Evolutionary conservation across 2,797 vertebrate genomes (phyloP).

Genomic region (Fringilla coelebs): DNA sequence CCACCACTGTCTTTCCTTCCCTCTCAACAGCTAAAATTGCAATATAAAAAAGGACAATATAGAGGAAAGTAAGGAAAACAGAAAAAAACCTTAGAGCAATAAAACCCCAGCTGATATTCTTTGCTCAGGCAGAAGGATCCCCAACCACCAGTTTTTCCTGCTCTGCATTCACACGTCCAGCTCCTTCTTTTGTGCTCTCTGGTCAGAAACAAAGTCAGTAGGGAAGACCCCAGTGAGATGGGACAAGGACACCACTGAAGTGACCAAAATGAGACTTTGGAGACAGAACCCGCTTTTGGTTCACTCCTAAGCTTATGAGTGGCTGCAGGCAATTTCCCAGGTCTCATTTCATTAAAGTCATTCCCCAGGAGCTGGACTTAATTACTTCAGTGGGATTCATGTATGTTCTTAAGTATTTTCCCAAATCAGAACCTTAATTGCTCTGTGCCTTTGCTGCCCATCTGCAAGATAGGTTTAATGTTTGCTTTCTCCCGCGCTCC

Average conservation of each 20-base stretch:
- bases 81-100: not conserved
- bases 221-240: not conserved
- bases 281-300: not conserved
- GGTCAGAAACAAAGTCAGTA: not conserved
- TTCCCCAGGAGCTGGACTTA: conserved; percentile 39
- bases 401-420: conserved; percentile 46
- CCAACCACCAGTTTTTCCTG: fast-evolving
- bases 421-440: conserved; percentile 59
- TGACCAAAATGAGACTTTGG: not conserved
- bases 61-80: not conserved
- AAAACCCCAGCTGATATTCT: not conserved
- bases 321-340: conserved; percentile 17
- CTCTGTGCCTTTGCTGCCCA: conserved; percentile 50
- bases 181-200: not conserved
- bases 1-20: not conserved
- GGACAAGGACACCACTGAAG: not conserved
- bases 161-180: not conserved
- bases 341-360: conserved; percentile 38
- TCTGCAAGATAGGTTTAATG: conserved; percentile 14
- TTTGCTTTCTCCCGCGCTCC: not conserved
- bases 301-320: not conserved
- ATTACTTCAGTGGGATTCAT: conserved; percentile 52
- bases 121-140: not conserved
- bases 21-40: not conserved
- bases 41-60: not conserved